Base-by-base conservation (phyloP, 2,113 vertebrate genomes). In the Rostratula benghalensis region DNA sequence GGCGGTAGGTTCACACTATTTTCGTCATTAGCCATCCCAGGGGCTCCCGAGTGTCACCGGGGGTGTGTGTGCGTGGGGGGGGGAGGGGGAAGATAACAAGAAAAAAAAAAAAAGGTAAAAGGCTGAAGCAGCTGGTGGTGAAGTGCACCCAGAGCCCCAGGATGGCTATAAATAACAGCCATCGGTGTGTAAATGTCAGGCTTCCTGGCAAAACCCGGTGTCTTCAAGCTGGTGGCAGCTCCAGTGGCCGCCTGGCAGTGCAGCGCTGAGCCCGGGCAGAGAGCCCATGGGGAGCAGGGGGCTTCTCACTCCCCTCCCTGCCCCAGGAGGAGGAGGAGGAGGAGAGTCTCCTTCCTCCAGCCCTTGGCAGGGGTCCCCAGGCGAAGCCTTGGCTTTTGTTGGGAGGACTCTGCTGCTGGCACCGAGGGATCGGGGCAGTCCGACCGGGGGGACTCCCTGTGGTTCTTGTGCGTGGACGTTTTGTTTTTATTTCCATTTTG, bases 111-210 rank as follows among this genome's bases (percentile, higher is more conserved):
- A 13, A 53, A 27, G 50, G 27, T 27, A 78, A 48, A 46, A 39
- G 13, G 13, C 81, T 56, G 74, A 70, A 90, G 73, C 0, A 7
- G 43, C 35, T 27, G 24, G 41, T 35, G n/a, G 50, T 22, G 77
- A 65, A 59, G 77, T 2, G 7, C 65, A 68, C 48, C 31, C 13
- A 0, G 22, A 69, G 82, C 37, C 13, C 37, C 13, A 59, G 51
- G 30, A 5, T 46, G 51, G 54, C 81, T 96, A 76, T 92, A 87
- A 95, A 94, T 94, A 93, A 48, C 86, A 54, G 85, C 12, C 24
- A 24, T 80, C 6, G 3, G 39, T 51, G 59, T 80, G 83, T 84
- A 93, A 93, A 90, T 90, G 83, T 90, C 92, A 94, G 93, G 45
- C 80, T 92, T 94, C 92, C 89, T 88, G 84, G 71, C 93, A 91